These are phyloP conservation scores for Aeoliscus strigatus DNA, from an alignment of 2,797 vertebrate genomes.

Conservation along the genomic window DNA sequence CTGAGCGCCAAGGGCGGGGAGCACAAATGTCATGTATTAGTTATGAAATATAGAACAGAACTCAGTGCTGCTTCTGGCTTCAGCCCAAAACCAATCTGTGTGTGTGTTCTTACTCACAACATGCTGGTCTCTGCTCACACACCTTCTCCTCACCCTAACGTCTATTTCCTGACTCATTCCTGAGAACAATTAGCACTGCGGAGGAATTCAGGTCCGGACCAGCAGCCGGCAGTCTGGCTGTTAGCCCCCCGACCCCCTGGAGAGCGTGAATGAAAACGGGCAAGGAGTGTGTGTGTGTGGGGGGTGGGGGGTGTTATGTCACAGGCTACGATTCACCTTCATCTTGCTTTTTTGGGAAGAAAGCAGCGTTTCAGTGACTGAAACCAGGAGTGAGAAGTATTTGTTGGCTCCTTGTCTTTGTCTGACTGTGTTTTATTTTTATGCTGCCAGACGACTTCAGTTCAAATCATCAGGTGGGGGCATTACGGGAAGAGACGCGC, in stretches of 20 bases:
- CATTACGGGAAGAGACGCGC: slow-evolving; percentile 13
- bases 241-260: slow-evolving; percentile 58
- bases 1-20: slow-evolving; percentile 53
- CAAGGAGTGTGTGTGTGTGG: too few relatives aligned
- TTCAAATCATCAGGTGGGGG: slow-evolving; percentile 16
- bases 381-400: slow-evolving; percentile 18
- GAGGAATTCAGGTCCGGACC: slow-evolving; percentile 58
- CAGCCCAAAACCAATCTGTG: slow-evolving; percentile 42
- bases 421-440: slow-evolving; percentile 5
- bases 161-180: slow-evolving; percentile 67
- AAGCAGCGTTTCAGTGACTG: slow-evolving; percentile 9
- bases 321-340: slow-evolving; percentile 37
- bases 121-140: slow-evolving; percentile 28
- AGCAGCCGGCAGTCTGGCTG: slow-evolving; percentile 42
- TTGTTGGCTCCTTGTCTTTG: slow-evolving; percentile 18
- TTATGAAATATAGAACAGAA: slow-evolving; percentile 54
- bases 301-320: slow-evolving; percentile 18
- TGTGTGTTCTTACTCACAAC: neutral
- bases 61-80: slow-evolving; percentile 38
- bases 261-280: slow-evolving; percentile 24
- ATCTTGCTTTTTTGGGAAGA: slow-evolving; percentile 28
- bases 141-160: slow-evolving; percentile 47
- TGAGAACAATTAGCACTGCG: slow-evolving; percentile 65
- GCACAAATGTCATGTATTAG: slow-evolving; percentile 64
- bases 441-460: slow-evolving; percentile 11